Evolutionary conservation across 2,797 vertebrate genomes (phyloP), one percentile per base, ranked within the genome.

Genomic region (Sparus aurata): DNA sequence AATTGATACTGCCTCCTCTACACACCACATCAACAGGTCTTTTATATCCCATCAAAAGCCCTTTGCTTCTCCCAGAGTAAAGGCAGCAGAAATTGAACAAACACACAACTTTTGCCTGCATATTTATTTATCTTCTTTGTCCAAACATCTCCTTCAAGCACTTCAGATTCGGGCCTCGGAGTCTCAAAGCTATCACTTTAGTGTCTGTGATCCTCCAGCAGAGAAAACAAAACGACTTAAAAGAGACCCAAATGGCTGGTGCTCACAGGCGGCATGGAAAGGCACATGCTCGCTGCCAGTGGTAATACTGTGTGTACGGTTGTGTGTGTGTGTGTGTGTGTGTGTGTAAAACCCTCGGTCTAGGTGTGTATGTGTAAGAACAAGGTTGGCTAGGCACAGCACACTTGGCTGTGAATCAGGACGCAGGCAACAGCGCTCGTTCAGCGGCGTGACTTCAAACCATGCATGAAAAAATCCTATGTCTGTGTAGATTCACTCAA

Each of bases 391-490:
- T 53, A 59, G 75, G 60, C 80, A 88, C 77, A 73, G 30, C 72
- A 67, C 57, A 58, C 85, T 88, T 73, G 77, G 79, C 83, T 81
- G 60, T 69, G 85, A 88, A 73, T 69, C 27, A n/a, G 54, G 34
- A 46, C 43, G n/a, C 50, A 55, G 72, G 65, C 80, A 79, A 47
- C 50, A 30, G 50, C 10, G 22, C 67, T 84, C 27, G 68, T 87
- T 92, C 85, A 73, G 83, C 85, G 75, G 83, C 77, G 77, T 82
- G 79, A 79, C 78, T 89, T 89, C 84, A 84, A 86, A 85, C 73
- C 85, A 85, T 87, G 88, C 88, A 71, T 87, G 84, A 90, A 91
- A 92, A 86, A 75, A 82, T 75, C 72, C 79, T 85, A 78, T 68
- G 82, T 89, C 73, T 82, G 74, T 64, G 69, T 75, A 65, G 74